These are phyloP conservation scores for Bergia puertoricense DNA, from an alignment of 92 coral and sea anemone species.

Conservation along the genomic window DNA sequence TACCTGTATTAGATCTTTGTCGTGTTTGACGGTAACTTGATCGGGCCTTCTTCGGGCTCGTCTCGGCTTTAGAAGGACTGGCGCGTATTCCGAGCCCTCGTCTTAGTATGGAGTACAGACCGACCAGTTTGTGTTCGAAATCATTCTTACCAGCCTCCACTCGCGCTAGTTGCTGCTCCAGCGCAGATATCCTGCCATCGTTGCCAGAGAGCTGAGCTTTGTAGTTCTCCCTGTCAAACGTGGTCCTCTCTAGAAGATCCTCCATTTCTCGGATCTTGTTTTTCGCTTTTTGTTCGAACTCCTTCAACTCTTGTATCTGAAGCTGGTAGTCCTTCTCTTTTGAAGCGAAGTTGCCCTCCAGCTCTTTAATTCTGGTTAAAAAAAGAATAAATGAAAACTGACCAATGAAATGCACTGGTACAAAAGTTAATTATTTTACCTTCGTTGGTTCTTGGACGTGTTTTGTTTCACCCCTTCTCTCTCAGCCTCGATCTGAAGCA, in stretches of 20 bases:
- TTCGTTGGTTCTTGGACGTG: slow-evolving; percentile 68
- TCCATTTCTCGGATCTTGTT: slow-evolving; percentile 69
- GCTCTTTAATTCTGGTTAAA: slow-evolving; percentile 65
- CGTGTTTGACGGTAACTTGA: slow-evolving; percentile 59
- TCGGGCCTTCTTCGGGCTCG: slow-evolving; percentile 77
- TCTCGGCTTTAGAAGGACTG: slow-evolving; percentile 57
- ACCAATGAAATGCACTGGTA: neutral
- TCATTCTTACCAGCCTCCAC: slow-evolving; percentile 74
- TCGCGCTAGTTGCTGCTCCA: slow-evolving; percentile 77
- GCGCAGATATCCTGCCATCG: slow-evolving; percentile 78
- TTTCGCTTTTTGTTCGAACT: slow-evolving; percentile 76
- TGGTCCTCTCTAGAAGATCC: slow-evolving; percentile 74
- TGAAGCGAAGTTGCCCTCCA: slow-evolving; percentile 71
- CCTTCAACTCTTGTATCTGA: slow-evolving; percentile 64
- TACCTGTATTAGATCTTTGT: slow-evolving; percentile 58
- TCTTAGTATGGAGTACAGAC: slow-evolving; percentile 75
- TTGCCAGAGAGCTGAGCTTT: slow-evolving; percentile 88
- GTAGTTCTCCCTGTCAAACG: slow-evolving; percentile 86
- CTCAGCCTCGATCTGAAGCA: slow-evolving; percentile 74
- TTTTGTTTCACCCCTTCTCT: slow-evolving; percentile 73
- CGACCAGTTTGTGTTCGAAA: slow-evolving; percentile 69
- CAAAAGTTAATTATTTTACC: slow-evolving; percentile 51
- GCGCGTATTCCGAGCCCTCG: slow-evolving; percentile 73
- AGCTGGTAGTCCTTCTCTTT: slow-evolving; percentile 76
- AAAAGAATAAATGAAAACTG: neutral